phyloP scores from a whole-genome alignment of 2,888 invertebrate genomes.

The Dryocosmus kuriphilus region DNA sequence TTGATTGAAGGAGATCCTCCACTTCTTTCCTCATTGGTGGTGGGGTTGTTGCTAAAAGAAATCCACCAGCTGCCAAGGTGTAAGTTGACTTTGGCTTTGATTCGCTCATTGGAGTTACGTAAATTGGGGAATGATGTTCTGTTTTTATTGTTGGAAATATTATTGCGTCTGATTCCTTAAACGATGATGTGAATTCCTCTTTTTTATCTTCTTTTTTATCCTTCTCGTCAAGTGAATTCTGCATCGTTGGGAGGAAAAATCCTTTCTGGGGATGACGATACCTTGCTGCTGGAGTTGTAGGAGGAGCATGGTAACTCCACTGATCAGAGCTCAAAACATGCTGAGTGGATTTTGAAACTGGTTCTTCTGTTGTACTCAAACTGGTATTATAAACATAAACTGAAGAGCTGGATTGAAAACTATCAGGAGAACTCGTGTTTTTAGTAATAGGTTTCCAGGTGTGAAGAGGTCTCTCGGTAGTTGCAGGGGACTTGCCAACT shows the following conservation, averaged over 20 bases:
- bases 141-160: conserved; percentile 43
- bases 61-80: conserved; percentile 40
- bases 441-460: conserved; percentile 51
- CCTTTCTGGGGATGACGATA: conserved; percentile 1
- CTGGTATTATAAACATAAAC: conserved; percentile 64
- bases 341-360: conserved; percentile 64
- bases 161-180: conserved; percentile 44
- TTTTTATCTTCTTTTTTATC: conserved; percentile 43
- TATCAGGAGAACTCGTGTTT: conserved; percentile 30
- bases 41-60: conserved; percentile 53
- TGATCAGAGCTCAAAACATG: conserved; percentile 67
- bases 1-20: conserved; percentile 75
- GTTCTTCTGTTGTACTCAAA: conserved; percentile 56
- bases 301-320: conserved; percentile 77
- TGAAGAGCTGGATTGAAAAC: conserved; percentile 38
- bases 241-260: conserved; percentile 58
- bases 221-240: conserved; percentile 44
- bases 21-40: conserved; percentile 73
- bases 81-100: background rate
- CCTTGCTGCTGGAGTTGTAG: conserved; percentile 53
- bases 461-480: conserved; percentile 47
- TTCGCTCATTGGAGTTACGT: conserved; percentile 64
- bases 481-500: conserved; percentile 53
- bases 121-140: conserved; percentile 59
- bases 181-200: conserved; percentile 31